These are phyloP conservation scores for Sarcophaga carnaria DNA, from an alignment of 2,888 invertebrate species.

Conservation along the genomic window DNA sequence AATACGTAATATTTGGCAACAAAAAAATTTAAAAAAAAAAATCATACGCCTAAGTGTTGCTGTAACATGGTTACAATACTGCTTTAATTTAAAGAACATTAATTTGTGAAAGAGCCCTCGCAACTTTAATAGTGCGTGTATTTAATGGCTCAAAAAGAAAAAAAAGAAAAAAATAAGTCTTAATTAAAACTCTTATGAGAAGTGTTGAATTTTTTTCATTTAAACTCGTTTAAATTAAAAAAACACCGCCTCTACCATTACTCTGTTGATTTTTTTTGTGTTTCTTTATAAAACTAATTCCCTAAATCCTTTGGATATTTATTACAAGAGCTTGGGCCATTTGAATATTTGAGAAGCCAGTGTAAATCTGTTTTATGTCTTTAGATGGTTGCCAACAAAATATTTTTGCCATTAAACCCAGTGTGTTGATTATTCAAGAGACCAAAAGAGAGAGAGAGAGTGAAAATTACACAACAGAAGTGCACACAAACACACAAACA, in stretches of 20 bases:
- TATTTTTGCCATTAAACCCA: slow-evolving; percentile 42
- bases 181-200: too few relatives aligned
- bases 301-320: neutral
- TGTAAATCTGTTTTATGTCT: slow-evolving; percentile 49
- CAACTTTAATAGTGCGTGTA: neutral
- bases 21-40: neutral
- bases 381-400: slow-evolving; percentile 55
- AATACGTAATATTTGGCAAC: slow-evolving; percentile 5
- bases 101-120: too few relatives aligned
- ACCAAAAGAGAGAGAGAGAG: slow-evolving; percentile 15
- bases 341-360: slow-evolving; percentile 57
- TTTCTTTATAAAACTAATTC: slow-evolving; percentile 41
- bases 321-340: slow-evolving; percentile 28
- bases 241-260: neutral
- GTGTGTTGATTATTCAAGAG: slow-evolving; percentile 61
- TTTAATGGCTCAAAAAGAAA: neutral
- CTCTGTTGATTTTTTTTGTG: neutral
- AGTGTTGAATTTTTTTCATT: neutral
- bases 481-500: slow-evolving; percentile 2
- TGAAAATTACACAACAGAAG: neutral
- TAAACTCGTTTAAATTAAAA: neutral
- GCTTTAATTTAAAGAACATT: too few relatives aligned
- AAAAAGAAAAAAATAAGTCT: neutral
- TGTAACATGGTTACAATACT: neutral
- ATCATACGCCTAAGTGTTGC: neutral